Evolutionary conservation across 1,140 invertebrate species (phyloP).

Genomic region (Drosophila teissieri): DNA sequence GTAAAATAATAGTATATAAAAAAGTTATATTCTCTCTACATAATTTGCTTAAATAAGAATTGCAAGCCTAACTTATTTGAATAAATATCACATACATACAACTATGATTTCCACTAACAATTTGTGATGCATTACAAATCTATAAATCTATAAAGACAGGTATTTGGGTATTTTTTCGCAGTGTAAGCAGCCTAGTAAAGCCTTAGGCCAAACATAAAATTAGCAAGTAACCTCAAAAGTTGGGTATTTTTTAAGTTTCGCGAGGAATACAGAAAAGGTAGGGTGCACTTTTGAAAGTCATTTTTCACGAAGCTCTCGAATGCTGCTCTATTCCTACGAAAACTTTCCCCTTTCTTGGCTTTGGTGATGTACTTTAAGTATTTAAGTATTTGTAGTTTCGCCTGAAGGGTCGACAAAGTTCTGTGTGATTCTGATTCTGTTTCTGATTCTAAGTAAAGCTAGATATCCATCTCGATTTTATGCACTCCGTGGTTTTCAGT

Average conservation of each 20-base stretch:
- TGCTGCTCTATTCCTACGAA: not conserved
- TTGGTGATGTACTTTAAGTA: not conserved
- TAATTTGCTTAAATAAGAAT: too few relatives aligned
- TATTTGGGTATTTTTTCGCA: not conserved
- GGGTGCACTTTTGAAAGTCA: not conserved
- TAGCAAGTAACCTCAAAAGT: constrained; percentile 2
- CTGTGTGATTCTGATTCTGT: constrained; percentile 1
- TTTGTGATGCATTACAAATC: too few relatives aligned
- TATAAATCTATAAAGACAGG: too few relatives aligned
- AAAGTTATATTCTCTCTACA: too few relatives aligned
- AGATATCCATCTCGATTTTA: constrained; percentile 25
- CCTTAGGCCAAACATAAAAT: not conserved
- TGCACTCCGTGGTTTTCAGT: constrained; percentile 9
- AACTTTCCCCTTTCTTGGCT: not conserved
- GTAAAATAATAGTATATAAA: too few relatives aligned
- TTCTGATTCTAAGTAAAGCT: constrained; percentile 1
- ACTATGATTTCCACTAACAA: too few relatives aligned
- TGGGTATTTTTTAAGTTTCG: not conserved
- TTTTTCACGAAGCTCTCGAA: not conserved
- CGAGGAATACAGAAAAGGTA: not conserved
- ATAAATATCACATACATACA: too few relatives aligned
- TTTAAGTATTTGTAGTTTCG: not conserved
- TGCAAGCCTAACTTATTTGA: too few relatives aligned
- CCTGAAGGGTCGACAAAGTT: constrained; percentile 1
- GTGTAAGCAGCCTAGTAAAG: not conserved